Conservation (phyloP, 2,888 invertebrate genomes). For the Nemapogon koenigi region DNA sequence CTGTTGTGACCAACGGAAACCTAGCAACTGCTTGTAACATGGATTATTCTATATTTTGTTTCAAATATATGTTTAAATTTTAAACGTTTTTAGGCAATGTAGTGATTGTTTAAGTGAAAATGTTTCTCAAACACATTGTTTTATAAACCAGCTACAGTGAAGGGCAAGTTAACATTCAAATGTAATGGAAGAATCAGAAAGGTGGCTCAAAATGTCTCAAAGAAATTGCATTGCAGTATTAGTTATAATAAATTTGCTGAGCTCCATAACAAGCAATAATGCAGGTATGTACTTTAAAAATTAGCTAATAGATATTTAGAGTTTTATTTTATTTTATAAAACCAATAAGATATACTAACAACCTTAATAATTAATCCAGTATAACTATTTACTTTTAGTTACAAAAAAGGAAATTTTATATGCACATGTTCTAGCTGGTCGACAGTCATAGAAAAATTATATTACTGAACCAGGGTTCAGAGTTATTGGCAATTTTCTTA, state of each 20-base stretch:
- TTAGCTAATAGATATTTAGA: too few relatives aligned
- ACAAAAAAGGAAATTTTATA: too few relatives aligned
- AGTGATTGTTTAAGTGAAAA: too few relatives aligned
- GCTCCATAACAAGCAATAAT: conserved; percentile 29
- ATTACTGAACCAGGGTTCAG: too few relatives aligned
- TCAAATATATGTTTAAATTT: neutral
- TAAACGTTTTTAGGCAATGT: neutral
- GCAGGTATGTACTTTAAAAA: conserved; percentile 36
- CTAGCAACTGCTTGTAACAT: conserved; percentile 42
- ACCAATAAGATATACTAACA: too few relatives aligned
- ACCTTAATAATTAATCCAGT: too few relatives aligned
- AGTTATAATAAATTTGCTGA: conserved; percentile 25
- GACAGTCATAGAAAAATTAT: too few relatives aligned
- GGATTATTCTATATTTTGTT: conserved; percentile 1
- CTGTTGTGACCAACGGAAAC: conserved; percentile 49
- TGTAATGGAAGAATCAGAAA: conserved; percentile 56
- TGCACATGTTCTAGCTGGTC: too few relatives aligned
- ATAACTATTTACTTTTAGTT: too few relatives aligned
- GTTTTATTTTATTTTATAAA: too few relatives aligned
- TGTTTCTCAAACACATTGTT: too few relatives aligned
- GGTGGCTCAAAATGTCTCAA: conserved; percentile 45
- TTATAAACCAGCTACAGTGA: too few relatives aligned
- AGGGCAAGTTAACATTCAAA: neutral
- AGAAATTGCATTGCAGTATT: conserved; percentile 28
- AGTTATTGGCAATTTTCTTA: neutral